Evolutionary conservation across 2,888 invertebrate species (phyloP), one percentile per base, ranked within the genome.

Genomic region (Latrodectus elegans): DNA sequence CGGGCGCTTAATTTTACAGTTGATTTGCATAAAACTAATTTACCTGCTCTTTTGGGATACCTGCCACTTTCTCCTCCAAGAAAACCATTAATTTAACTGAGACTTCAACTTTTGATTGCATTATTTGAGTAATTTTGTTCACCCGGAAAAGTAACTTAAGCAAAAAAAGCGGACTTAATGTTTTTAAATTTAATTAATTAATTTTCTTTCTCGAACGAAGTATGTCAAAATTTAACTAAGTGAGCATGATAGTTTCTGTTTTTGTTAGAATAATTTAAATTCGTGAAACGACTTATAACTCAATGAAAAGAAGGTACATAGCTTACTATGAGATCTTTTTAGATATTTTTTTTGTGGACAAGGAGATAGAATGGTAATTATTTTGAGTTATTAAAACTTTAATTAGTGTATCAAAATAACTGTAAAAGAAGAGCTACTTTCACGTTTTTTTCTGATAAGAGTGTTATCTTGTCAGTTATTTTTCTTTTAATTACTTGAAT

Each of bases 11-110:
- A 87, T 82, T 87, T 87, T 77, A 80, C 80, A 77, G 76, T 73
- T 82, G 87, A 87, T 87, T 87, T 87, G 77, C 87, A 87, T 87
- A 87, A 87, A 87, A 82, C 87, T 87, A 87, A 87, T 87, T 87
- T 87, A 76, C 87, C 81, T 74, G n/a, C 60, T 67, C 87, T 81
- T 55, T 22, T 4, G 80, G 77, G 87, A 80, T 64, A 71, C 84
- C 74, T 67, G 74, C 55, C 55, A 84, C 78, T 84, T 84, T 79
- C 73, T 49, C 84, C 51, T 67, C 53, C 67, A 22, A 60, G n/a
- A 26, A 73, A 75, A 78, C 65, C 78, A 77, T 78, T 84, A 78
- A 78, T 78, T 84, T 79, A 78, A 78, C 67, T 73, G 67, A 52
- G 74, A 77, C 78, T 79, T 84, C 78, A 84, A 84, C 84, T 84